Conservation (phyloP, 2,888 invertebrate genomes). For the Chorisops tibialis region DNA sequence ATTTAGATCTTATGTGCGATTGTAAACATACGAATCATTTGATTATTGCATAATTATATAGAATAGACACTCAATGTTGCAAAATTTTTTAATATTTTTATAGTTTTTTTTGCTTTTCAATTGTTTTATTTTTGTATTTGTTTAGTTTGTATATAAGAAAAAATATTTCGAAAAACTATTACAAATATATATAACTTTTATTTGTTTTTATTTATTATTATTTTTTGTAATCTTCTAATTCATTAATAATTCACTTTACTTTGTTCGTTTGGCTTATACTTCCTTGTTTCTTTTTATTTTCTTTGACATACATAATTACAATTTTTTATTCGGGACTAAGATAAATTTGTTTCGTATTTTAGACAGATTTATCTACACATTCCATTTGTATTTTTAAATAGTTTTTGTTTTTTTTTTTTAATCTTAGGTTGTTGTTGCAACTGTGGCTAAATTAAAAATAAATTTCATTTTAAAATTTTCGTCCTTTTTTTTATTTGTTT, state of each 20-base stretch:
- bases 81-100: background rate
- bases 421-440: background rate
- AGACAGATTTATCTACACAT: background rate
- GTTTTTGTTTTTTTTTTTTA: background rate
- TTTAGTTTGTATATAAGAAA: slow-evolving; percentile 17
- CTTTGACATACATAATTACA: slow-evolving; percentile 3
- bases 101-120: background rate
- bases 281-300: background rate
- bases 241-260: background rate
- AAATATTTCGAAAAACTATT: slow-evolving; percentile 14
- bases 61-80: background rate
- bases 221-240: background rate
- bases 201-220: slow-evolving; percentile 9
- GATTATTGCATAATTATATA: background rate
- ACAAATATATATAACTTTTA: slow-evolving; percentile 13
- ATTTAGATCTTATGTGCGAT: background rate
- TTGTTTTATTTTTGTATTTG: background rate
- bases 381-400: background rate
- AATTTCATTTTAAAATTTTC: background rate
- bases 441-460: background rate
- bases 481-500: background rate
- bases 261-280: background rate
- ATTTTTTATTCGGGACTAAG: background rate
- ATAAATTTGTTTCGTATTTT: background rate
- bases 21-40: background rate